Evolutionary conservation across 2,797 vertebrate genomes (phyloP).

Genomic region (Margarornis squamiger): DNA sequence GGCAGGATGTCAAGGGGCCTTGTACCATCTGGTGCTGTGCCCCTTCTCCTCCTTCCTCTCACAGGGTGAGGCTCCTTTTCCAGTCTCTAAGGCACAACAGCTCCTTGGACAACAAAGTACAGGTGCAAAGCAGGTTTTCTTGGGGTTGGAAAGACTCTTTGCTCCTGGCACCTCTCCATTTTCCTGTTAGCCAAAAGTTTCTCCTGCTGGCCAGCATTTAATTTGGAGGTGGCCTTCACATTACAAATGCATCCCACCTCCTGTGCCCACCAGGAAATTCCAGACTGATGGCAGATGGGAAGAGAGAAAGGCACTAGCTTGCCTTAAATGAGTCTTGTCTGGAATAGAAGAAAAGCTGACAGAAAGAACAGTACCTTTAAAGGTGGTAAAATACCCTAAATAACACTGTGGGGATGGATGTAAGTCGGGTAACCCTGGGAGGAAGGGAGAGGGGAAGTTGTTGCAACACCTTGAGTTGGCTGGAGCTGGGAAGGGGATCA

Average conservation of each 20-base stretch:
- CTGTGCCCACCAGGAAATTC: background rate
- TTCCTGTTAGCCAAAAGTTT: background rate
- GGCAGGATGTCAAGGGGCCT: background rate
- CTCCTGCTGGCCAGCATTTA: background rate
- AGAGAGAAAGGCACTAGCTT: background rate
- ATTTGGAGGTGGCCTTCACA: background rate
- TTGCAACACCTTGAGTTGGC: background rate
- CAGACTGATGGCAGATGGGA: background rate
- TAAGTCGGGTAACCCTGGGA: background rate
- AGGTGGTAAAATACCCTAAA: background rate
- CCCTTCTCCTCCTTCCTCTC: background rate
- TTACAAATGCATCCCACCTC: background rate
- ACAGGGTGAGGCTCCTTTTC: background rate
- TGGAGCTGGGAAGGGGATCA: background rate
- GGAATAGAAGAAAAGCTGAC: background rate
- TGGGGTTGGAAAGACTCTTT: background rate
- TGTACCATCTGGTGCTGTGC: background rate
- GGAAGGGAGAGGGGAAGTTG: background rate
- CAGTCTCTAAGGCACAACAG: background rate
- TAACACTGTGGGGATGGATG: background rate
- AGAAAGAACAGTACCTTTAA: background rate
- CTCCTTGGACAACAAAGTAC: background rate
- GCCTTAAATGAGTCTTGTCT: background rate
- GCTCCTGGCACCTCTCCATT: background rate
- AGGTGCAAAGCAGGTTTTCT: background rate